Evolutionary conservation across 2,113 vertebrate species (phyloP).

Genomic region (Vombatus ursinus): DNA sequence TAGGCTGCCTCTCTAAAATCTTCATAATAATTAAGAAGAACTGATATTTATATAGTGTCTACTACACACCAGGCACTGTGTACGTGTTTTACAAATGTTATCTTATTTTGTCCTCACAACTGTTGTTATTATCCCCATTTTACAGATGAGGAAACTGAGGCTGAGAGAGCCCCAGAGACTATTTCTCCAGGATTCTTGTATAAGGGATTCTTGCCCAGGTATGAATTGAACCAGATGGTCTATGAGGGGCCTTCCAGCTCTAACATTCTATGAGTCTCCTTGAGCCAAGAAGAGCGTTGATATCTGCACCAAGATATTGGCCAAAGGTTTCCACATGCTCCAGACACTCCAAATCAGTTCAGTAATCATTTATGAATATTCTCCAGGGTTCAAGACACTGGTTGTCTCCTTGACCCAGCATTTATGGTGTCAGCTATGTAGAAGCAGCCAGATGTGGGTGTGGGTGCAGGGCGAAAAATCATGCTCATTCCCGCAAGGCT

Average conservation of each 20-base stretch:
- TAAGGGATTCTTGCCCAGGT: neutral
- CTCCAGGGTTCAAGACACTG: neutral
- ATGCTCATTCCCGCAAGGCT: neutral
- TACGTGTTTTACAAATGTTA: neutral
- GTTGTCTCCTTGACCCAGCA: neutral
- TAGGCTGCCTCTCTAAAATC: neutral
- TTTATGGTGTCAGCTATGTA: neutral
- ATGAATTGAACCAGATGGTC: neutral
- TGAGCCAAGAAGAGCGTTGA: neutral
- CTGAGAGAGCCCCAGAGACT: neutral
- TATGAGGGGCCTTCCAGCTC: neutral
- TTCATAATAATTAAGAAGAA: neutral
- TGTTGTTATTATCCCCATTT: neutral
- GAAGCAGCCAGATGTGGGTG: neutral
- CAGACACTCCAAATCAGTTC: neutral
- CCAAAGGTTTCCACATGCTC: neutral
- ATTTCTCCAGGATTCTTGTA: neutral
- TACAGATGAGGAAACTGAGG: neutral
- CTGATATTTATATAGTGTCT: neutral
- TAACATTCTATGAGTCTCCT: neutral
- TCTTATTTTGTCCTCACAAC: neutral
- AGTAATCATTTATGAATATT: neutral
- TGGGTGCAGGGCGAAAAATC: neutral
- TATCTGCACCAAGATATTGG: neutral
- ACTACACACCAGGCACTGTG: neutral